Base-by-base conservation (phyloP, 2,113 vertebrate species). In the Ifrita kowaldi region DNA sequence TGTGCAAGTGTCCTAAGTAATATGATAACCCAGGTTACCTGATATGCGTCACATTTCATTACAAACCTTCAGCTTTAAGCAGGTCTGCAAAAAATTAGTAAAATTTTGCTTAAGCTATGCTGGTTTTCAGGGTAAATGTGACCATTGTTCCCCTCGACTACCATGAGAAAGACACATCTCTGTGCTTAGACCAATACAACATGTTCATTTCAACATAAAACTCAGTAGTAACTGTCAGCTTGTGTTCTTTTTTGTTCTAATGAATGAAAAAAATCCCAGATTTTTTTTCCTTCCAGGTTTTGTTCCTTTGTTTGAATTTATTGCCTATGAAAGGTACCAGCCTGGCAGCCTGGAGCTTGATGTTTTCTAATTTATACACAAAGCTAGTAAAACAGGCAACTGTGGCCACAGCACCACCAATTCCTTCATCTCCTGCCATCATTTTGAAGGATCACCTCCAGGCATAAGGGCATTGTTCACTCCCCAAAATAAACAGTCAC, bases 341-440 rank as follows among this genome's bases (percentile, higher is more conserved):
- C 33, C 70, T 87, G 91, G 56, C 46, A 95, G 63, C 79, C 71
- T 77, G 59, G 41, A 90, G 74, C 59, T 78, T 79, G 74, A 87
- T 90, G 62, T 59, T 91, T 87, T 90, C 50, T 88, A 88, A 96
- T 95, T 96, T 91, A 94, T 73, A 85, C 63, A 70, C 59, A 90
- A 87, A 93, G 63, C 46, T 63, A 83, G 55, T 73, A 94, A 67
- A 91, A 88, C 46, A 91, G 77, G 62, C 74, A 89, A 60, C 49
- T 80, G 80, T 84, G 55, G 75, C 82, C 93, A 77, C 37, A 77
- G 13, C 19, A 70, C 21, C 50, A 85, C 78, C 1, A 10, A 57
- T 88, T 94, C 93, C 84, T 93, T 91, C 75, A 73, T 76, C 74
- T 92, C 44, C n/a, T 91, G 70, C 57, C 35, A 80, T 94, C 35